Conservation (phyloP, 2,888 invertebrate genomes). For the Cecidostiba fungosa region DNA sequence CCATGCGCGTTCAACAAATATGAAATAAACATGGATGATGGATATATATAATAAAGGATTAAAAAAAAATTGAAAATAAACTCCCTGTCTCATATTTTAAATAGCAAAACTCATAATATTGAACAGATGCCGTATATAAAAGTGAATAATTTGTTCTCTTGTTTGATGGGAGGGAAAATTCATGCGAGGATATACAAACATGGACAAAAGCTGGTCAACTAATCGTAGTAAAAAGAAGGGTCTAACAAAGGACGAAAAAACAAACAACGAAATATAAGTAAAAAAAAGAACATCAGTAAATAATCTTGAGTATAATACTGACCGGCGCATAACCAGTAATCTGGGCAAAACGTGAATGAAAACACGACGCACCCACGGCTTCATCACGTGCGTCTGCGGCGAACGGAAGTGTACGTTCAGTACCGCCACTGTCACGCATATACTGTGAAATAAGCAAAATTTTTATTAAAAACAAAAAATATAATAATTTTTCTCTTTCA, state of each 20-base stretch:
- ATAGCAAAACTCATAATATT: neutral
- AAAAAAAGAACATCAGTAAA: neutral
- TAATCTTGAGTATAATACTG: slow-evolving; percentile 62
- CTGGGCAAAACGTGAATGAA: slow-evolving; percentile 98
- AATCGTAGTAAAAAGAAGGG: slow-evolving; percentile 7
- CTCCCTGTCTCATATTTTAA: neutral
- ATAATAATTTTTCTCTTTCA: neutral
- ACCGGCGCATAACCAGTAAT: slow-evolving; percentile 94
- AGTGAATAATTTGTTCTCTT: slow-evolving; percentile 4
- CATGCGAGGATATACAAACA: slow-evolving; percentile 25
- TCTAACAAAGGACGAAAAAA: neutral
- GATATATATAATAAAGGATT: neutral
- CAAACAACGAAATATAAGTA: neutral
- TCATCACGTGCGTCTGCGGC: slow-evolving; percentile 98
- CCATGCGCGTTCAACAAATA: neutral
- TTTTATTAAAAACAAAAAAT: neutral
- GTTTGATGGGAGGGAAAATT: neutral
- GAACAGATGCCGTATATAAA: neutral
- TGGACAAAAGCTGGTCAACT: slow-evolving; percentile 19
- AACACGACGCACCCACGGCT: slow-evolving; percentile 96
- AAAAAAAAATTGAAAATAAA: neutral
- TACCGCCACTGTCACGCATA: slow-evolving; percentile 97
- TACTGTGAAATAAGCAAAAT: slow-evolving; percentile 82
- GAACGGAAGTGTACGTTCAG: slow-evolving; percentile 99
- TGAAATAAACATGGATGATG: neutral